These are phyloP conservation scores for Sialis fuliginosa DNA, from an alignment of 2,888 invertebrate species.

Conservation along the genomic window DNA sequence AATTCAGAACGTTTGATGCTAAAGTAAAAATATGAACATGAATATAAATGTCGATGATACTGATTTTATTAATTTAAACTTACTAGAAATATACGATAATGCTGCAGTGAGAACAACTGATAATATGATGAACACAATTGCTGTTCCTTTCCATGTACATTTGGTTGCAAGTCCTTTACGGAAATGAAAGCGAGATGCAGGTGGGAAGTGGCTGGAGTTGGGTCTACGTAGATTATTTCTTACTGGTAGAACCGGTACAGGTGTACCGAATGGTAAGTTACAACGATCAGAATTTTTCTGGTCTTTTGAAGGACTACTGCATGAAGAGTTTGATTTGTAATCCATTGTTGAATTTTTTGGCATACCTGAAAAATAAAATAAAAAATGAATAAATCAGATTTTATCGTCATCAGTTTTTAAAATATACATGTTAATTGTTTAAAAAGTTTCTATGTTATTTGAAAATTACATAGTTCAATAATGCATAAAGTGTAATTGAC, in stretches of 20 bases:
- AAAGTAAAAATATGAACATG: slow-evolving; percentile 17
- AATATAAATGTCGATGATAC: slow-evolving; percentile 3
- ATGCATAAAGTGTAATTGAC: no score
- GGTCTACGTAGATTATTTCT: slow-evolving; percentile 49
- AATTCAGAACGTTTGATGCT: slow-evolving; percentile 70
- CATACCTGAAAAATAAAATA: slow-evolving; percentile 46
- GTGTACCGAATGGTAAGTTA: slow-evolving; percentile 35
- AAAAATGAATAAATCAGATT: no score
- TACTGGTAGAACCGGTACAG: slow-evolving; percentile 57
- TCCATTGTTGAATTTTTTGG: slow-evolving; percentile 79
- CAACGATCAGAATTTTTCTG: slow-evolving; percentile 43
- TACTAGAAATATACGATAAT: slow-evolving; percentile 77
- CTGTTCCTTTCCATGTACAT: slow-evolving; percentile 87
- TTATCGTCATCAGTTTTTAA: neutral
- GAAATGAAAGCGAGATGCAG: slow-evolving; percentile 64
- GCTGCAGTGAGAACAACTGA: slow-evolving; percentile 68
- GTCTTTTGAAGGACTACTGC: slow-evolving; percentile 73
- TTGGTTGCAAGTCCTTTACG: slow-evolving; percentile 69
- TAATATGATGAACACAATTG: slow-evolving; percentile 71
- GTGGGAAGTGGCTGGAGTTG: slow-evolving; percentile 55
- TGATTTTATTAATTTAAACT: slow-evolving; percentile 10
- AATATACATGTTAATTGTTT: neutral
- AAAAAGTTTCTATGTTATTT: no score
- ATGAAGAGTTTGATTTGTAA: slow-evolving; percentile 74
- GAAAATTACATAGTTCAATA: no score